Conservation (phyloP, 2,888 invertebrate species). For the Archips crataeganus region DNA sequence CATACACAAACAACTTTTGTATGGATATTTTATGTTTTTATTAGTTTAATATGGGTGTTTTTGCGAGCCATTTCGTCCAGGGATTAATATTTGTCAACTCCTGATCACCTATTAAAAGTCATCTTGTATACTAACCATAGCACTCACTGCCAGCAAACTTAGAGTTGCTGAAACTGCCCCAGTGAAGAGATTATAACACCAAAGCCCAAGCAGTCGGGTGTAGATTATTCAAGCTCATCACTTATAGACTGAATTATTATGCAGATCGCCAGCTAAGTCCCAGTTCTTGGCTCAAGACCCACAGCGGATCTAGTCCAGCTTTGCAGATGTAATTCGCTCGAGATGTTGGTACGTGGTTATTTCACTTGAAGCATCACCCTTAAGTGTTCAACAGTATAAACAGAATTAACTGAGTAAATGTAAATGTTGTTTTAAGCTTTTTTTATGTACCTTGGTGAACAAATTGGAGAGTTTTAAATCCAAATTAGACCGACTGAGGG, state of each 20-base stretch:
- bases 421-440: too few relatives aligned
- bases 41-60: too few relatives aligned
- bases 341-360: not conserved
- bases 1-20: not conserved
- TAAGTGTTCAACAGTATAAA: not conserved
- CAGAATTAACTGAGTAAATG: not conserved
- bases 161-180: not conserved
- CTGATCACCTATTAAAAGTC: too few relatives aligned
- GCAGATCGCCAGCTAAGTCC: constrained; percentile 20
- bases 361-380: not conserved
- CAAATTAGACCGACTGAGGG: too few relatives aligned
- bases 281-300: not conserved
- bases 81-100: too few relatives aligned
- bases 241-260: constrained; percentile 37
- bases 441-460: too few relatives aligned
- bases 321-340: not conserved
- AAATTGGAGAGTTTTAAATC: too few relatives aligned
- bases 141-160: too few relatives aligned
- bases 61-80: too few relatives aligned
- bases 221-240: constrained; percentile 28
- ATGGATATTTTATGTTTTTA: not conserved
- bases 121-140: too few relatives aligned
- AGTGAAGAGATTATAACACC: not conserved
- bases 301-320: not conserved
- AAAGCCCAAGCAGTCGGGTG: constrained; percentile 17